Conservation (phyloP, 1,140 invertebrate species). For the Luehdorfia chinensis region DNA sequence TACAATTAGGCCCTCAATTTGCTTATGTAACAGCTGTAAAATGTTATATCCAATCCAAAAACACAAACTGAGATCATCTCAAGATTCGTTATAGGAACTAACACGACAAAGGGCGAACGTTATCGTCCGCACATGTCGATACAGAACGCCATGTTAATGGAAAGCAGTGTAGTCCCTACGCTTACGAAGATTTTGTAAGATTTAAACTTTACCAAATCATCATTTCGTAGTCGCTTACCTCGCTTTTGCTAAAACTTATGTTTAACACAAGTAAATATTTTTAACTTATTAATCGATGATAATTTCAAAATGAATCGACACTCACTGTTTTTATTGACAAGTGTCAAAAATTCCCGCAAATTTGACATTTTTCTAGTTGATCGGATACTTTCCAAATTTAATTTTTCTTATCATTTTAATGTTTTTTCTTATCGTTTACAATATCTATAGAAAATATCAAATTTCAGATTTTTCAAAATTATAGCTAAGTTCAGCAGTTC, state of each 20-base stretch:
- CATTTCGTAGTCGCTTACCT: conserved; percentile 39
- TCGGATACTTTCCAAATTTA: too few species aligned
- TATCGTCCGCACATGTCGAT: conserved; percentile 71
- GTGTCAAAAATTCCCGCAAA: conserved; percentile 75
- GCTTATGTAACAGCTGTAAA: conserved; percentile 50
- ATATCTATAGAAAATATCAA: too few species aligned
- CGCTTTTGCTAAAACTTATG: conserved; percentile 32
- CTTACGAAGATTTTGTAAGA: conserved; percentile 39
- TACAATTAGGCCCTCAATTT: conserved; percentile 47
- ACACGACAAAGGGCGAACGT: conserved; percentile 57
- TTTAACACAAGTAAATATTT: conserved; percentile 30
- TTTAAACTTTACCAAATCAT: conserved; percentile 44
- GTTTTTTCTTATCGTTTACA: too few species aligned
- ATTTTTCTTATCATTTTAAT: too few species aligned
- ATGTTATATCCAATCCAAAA: conserved; percentile 38
- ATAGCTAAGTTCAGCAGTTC: too few species aligned
- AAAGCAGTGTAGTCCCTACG: conserved; percentile 37
- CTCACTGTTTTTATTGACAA: conserved; percentile 72
- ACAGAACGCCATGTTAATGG: conserved; percentile 68
- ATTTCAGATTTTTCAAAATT: too few species aligned
- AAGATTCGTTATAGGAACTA: conserved; percentile 43
- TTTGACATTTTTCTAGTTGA: conserved; percentile 50
- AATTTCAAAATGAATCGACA: conserved; percentile 42
- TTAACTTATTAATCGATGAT: conserved; percentile 34
- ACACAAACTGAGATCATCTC: conserved; percentile 30